Evolutionary conservation across 2,888 invertebrate species (phyloP), one percentile per base, ranked within the genome.

Genomic region (Conomelus anceps): DNA sequence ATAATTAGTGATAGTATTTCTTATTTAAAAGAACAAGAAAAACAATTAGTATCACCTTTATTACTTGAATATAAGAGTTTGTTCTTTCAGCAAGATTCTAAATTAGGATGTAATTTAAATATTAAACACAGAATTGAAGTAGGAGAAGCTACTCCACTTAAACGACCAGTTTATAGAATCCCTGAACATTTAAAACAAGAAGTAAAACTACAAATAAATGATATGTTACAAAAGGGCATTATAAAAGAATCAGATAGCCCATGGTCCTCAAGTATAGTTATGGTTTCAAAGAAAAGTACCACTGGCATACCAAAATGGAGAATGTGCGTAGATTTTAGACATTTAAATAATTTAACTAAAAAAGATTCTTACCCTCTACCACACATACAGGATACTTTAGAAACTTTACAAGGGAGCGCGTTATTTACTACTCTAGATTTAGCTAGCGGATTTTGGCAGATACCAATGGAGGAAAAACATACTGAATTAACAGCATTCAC

Each of bases 261-360:
- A 0, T 93, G 92, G 92, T 91, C 92, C 7, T 91, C 92, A 0
- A 93, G 93, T 0, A 91, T 93, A 6, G 92, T 93, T 1, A 87
- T 93, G 0, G 92, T 93, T 1, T 91, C 91, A 22, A 93, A 93
- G 90, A 92, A 92, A 89, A 91, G 92, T 90, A 91, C 90, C n/a
- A 90, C 90, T 13, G 90, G 90, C 9, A 89, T 89, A 41, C 22
- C 22, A 0, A 90, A 91, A 88, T 91, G 89, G 41, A 84, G 92
- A 85, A 90, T 92, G 7, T 91, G 91, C 41, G 91, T 92, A 3
- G 92, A 92, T 84, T 93, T 91, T 88, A 89, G 92, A 1, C 89
- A 88, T n/a, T 87, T 93, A 6, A 93, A 93, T 86, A 90, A 91
- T 4, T 89, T 90, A 0, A 93, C 92, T 0, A 91, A 91, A 0